These are phyloP conservation scores for Strigamia transsilvanica DNA, from an alignment of 2,888 invertebrate species.

Conservation along the genomic window DNA sequence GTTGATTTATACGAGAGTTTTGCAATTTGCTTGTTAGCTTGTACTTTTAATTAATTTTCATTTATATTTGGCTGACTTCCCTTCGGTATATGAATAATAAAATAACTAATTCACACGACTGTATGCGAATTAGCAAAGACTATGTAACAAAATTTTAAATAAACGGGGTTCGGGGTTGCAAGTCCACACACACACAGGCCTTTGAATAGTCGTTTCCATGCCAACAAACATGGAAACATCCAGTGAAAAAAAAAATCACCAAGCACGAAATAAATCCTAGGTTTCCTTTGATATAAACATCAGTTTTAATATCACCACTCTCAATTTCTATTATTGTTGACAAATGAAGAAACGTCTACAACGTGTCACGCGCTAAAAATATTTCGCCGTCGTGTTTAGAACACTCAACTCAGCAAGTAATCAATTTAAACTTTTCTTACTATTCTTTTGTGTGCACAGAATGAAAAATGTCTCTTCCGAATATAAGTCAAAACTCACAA, in stretches of 20 bases:
- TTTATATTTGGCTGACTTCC: slow-evolving; percentile 11
- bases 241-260: background rate
- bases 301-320: background rate
- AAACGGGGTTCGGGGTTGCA: background rate
- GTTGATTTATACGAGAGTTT: slow-evolving; percentile 1
- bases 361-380: slow-evolving; percentile 6
- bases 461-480: background rate
- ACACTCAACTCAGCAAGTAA: background rate
- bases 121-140: slow-evolving; percentile 18
- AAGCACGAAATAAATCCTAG: no score
- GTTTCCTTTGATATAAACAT: background rate
- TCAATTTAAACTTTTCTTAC: slow-evolving; percentile 6
- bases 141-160: slow-evolving; percentile 21
- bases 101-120: slow-evolving; percentile 4
- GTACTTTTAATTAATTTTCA: slow-evolving; percentile 15
- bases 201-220: slow-evolving; percentile 6
- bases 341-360: background rate
- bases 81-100: slow-evolving; percentile 33
- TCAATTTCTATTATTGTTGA: slow-evolving; percentile 24
- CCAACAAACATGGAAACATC: slow-evolving; percentile 1
- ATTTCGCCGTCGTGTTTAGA: background rate
- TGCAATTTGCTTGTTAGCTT: slow-evolving; percentile 24
- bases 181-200: background rate
- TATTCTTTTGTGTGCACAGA: background rate
- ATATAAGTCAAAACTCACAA: background rate